Evolutionary conservation across 2,888 invertebrate species (phyloP), one percentile per base, ranked within the genome.

Genomic region (Erebia ligea): DNA sequence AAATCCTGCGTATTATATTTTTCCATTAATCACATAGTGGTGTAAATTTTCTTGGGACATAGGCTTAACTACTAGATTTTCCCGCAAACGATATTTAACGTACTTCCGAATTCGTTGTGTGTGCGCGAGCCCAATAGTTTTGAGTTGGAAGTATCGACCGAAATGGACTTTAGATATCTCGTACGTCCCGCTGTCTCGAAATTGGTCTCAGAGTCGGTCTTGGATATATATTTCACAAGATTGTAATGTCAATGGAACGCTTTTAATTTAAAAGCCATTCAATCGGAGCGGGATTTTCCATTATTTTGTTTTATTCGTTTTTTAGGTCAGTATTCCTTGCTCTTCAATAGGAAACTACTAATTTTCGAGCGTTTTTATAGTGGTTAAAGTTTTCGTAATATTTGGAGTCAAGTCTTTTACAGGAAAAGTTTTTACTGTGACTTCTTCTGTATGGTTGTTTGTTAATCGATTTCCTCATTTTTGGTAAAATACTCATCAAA

Each of bases 121-220:
- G 15, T 50, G 50, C 13, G n/a, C 50, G n/a, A 50, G 54, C 1
- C 19, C 0, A 3, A n/a, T 34, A 56, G 71, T 68, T 50, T n/a
- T 11, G 45, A 64, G 21, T 21, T 34, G 50, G 68, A 68, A 68
- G 72, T 70, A 73, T 63, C 74, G 15, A 56, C 66, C 62, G 64
- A 70, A 75, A 73, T 69, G 72, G 72, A 69, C 64, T 73, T 69
- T 61, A 61, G 69, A 62, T 72, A 66, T 73, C 72, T 72, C 57
- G 67, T 61, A 68, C 61, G 66, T 58, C 68, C 50, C 58, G 61
- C 56, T 34, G 58, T 67, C 59, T 59, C 48, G 58, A 34, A 67
- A 67, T 67, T 50, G 67, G 48, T 61, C 58, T 19, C 19, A 6
- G 57, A 52, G 34, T 57, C 57, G 57, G 57, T 66, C 66, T 67